Percentiles rank a stretch among this genome's conserved stretches.
phyloP scores from a whole-genome alignment of 2,888 invertebrate genomes.

The Eubasilissa splendida region DNA sequence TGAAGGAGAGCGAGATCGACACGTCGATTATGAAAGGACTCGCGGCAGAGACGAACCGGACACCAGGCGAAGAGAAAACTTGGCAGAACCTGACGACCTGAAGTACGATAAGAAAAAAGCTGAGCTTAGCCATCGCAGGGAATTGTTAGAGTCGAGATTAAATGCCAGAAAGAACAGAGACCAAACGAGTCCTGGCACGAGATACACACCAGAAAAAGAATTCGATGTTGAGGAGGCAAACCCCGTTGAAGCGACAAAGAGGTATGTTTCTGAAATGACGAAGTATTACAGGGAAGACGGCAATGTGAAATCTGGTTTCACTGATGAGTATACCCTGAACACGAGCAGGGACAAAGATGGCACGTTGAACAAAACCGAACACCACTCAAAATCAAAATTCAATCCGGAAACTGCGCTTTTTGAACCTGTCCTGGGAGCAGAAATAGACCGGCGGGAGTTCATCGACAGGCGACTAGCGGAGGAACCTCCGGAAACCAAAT shows the following conservation, averaged over 20 bases:
- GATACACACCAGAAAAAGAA: conserved; percentile 70
- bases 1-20: conserved; percentile 61
- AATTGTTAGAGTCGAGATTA: conserved; percentile 83
- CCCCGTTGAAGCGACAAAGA: conserved; percentile 71
- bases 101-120: conserved; percentile 65
- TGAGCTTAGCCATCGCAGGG: conserved; percentile 81
- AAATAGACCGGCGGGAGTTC: conserved; percentile 67
- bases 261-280: conserved; percentile 74
- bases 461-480: conserved; percentile 64
- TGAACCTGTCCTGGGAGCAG: conserved; percentile 65
- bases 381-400: conserved; percentile 67
- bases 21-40: conserved; percentile 64
- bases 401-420: conserved; percentile 67
- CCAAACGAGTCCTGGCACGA: conserved; percentile 64
- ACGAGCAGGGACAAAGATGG: conserved; percentile 70
- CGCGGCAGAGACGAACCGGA: conserved; percentile 81
- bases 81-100: conserved; percentile 64
- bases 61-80: conserved; percentile 72
- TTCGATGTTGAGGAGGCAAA: conserved; percentile 69
- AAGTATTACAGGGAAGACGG: conserved; percentile 73
- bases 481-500: conserved; percentile 58
- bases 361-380: conserved; percentile 63
- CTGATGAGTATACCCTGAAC: conserved; percentile 72
- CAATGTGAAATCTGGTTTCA: conserved; percentile 71
- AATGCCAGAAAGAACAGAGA: conserved; percentile 74